Base-by-base conservation (phyloP, 2,888 invertebrate species). In the Brenthis ino region DNA sequence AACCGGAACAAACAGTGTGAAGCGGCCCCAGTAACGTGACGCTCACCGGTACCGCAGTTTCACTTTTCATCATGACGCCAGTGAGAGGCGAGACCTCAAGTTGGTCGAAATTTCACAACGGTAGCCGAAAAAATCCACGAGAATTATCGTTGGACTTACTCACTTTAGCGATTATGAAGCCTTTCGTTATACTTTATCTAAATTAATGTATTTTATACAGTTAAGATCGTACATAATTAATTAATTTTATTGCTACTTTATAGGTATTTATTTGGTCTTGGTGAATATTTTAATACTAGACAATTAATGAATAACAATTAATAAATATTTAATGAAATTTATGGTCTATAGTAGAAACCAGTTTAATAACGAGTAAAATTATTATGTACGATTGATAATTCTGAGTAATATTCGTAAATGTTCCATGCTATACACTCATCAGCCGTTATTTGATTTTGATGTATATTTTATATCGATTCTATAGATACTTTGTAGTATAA, bases 81-180 rank as follows among this genome's bases (percentile, higher is more conserved):
- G 92, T 90, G 90, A 92, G 92, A 92, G 92, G 92, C 71, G 75
- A 77, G 76, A 76, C 88, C 90, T 88, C 87, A 82, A 80, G 82
- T 81, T 82, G 84, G 83, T 86, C 89, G 85, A 85, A 88, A 91
- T 92, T 92, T 93, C 92, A 87, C 91, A 92, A 91, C 82, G 80
- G 79, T 77, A 80, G 80, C 84, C 87, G 81, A 85, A 87, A 85
- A 82, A 80, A 83, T 82, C 79, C 77, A 81, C 79, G 55, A 70
- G 54, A 58, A 67, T 64, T 65, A 68, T 64, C 54, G 50, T 66
- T 57, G 37, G 61, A 51, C 16, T 37, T 61, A 14, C 33, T 16
- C 51, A 61, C n/a, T 51, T 16, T n/a, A 2, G n/a, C 16, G n/a
- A n/a, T 20, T 53, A 58, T 58, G 1, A 43, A 43, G 37, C 11